Conservation (phyloP, 2,113 vertebrate species). For the Ornithorhynchus anatinus region DNA sequence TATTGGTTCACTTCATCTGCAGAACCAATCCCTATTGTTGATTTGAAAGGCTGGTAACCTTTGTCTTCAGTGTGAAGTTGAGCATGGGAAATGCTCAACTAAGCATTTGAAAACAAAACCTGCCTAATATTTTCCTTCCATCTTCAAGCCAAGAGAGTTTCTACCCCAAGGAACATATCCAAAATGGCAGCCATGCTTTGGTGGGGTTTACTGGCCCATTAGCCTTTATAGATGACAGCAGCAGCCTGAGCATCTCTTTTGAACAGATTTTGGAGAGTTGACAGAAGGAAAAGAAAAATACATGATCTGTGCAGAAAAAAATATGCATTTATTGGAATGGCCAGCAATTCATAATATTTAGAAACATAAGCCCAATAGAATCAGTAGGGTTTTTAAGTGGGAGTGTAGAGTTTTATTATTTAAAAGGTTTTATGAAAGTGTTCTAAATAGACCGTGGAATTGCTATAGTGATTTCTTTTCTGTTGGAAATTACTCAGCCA, state of each 20-base stretch:
- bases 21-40: background rate
- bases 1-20: background rate
- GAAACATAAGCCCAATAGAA: constrained; percentile 64
- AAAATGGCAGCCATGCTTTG: accelerated
- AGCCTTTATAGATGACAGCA: accelerated
- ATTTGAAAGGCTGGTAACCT: background rate
- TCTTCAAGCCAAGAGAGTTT: background rate
- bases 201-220: accelerated
- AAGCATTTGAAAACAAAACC: too few relatives aligned
- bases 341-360: constrained; percentile 41
- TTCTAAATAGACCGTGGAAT: constrained; percentile 77
- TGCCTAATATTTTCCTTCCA: background rate
- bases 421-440: constrained; percentile 78
- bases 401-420: constrained; percentile 72
- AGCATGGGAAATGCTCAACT: accelerated
- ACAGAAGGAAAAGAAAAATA: background rate
- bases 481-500: constrained; percentile 76
- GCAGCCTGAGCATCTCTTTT: background rate
- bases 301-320: background rate
- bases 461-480: constrained; percentile 60
- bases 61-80: accelerated
- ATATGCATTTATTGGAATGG: constrained; percentile 16
- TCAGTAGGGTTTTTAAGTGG: constrained; percentile 35
- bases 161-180: accelerated
- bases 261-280: background rate